These are phyloP conservation scores for Cynopterus sphinx DNA, from an alignment of 2,797 vertebrate species.

Conservation along the genomic window DNA sequence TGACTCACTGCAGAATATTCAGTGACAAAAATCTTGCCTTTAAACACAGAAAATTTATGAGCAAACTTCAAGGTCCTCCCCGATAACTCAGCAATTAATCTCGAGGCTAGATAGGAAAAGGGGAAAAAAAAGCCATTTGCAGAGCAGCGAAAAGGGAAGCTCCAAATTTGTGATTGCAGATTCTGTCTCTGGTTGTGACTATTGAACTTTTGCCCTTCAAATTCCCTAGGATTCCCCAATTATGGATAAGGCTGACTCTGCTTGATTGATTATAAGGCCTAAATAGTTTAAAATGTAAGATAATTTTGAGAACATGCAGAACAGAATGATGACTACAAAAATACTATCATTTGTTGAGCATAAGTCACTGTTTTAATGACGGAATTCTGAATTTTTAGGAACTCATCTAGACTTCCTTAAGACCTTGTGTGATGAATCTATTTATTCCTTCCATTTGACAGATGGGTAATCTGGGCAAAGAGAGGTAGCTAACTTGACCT, in stretches of 20 bases:
- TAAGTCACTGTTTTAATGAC: slow-evolving; percentile 9
- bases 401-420: not conserved
- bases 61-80: slow-evolving; percentile 48
- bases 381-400: slow-evolving; percentile 14
- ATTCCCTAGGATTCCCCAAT: not conserved
- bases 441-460: not conserved
- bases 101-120: slow-evolving; percentile 33
- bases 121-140: not conserved
- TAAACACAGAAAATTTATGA: slow-evolving; percentile 32
- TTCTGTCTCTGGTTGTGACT: not conserved
- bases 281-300: slow-evolving; percentile 6
- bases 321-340: not conserved
- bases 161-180: not conserved
- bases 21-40: slow-evolving; percentile 57
- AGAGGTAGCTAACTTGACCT: not conserved
- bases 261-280: not conserved
- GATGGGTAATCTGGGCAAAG: not conserved
- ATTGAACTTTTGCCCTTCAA: not conserved
- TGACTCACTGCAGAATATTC: slow-evolving; percentile 53
- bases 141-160: not conserved
- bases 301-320: not conserved
- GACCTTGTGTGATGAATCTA: not conserved
- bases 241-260: not conserved
- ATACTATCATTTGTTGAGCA: not conserved
- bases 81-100: slow-evolving; percentile 35